phyloP scores from a whole-genome alignment of 2,797 vertebrate species.

The Muscicapa comitata region DNA sequence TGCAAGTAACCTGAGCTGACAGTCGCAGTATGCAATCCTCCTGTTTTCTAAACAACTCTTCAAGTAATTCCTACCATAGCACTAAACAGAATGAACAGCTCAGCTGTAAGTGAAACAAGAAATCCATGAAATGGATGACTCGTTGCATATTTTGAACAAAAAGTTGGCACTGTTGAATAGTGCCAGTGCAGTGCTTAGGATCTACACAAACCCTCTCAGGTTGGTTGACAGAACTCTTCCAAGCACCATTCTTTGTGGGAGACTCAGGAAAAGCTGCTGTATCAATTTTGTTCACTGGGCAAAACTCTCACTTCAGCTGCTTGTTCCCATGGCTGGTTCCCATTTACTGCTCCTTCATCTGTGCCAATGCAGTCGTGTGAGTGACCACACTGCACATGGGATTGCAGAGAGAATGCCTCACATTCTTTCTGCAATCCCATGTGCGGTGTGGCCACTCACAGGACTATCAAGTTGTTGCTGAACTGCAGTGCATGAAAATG shows the following conservation, averaged over 20 bases:
- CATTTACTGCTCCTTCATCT: not conserved
- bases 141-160: not conserved
- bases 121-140: rapidly evolving
- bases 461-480: not conserved
- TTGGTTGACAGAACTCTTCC: not conserved
- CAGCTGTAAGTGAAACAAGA: not conserved
- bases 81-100: not conserved
- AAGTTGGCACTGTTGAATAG: not conserved
- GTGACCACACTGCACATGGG: not conserved
- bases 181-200: not conserved
- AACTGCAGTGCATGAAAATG: not conserved
- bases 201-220: not conserved
- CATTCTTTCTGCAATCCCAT: not conserved
- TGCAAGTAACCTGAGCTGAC: not conserved
- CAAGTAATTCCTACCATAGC: not conserved
- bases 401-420: not conserved
- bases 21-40: not conserved
- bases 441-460: too few relatives aligned
- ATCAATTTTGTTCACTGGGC: not conserved
- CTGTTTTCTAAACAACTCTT: not conserved
- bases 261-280: not conserved
- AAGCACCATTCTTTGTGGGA: not conserved
- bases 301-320: not conserved
- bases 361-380: not conserved
- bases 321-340: not conserved